A percentile compares a stretch with the other conserved stretches of the same genome.
These are phyloP conservation scores for Adelphocoris suturalis DNA, from an alignment of 2,888 invertebrate genomes.

Conservation along the genomic window DNA sequence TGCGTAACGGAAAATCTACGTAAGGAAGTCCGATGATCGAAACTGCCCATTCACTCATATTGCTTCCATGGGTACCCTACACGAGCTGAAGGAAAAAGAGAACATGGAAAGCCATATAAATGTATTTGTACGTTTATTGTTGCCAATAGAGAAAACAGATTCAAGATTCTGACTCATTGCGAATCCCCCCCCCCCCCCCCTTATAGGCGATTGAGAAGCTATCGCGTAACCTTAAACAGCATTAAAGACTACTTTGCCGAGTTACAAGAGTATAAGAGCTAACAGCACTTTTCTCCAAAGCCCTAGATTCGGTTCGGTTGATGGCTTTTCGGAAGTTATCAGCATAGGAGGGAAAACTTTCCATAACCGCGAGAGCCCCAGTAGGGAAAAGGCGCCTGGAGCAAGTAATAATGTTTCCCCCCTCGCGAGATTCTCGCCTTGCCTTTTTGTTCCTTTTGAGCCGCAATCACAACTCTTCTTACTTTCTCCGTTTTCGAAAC, in stretches of 20 bases:
- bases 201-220: background rate
- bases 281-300: constrained; percentile 8
- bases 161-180: too few relatives aligned
- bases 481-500: constrained; percentile 6
- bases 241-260: constrained; percentile 13
- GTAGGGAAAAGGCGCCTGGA: constrained; percentile 16
- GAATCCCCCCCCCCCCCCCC: background rate
- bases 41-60: too few relatives aligned
- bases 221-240: constrained; percentile 10
- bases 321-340: constrained; percentile 48
- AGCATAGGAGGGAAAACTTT: constrained; percentile 40
- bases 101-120: too few relatives aligned
- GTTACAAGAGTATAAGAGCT: constrained; percentile 2
- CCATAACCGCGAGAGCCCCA: background rate
- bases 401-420: constrained; percentile 34
- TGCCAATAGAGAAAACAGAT: too few relatives aligned
- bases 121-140: too few relatives aligned
- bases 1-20: too few relatives aligned
- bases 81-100: too few relatives aligned
- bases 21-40: too few relatives aligned
- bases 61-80: too few relatives aligned
- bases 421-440: background rate
- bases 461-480: constrained; percentile 13
- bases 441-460: background rate
- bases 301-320: constrained; percentile 15